Conservation (phyloP, 1,140 invertebrate species). For the Anadara kagoshimensis region DNA sequence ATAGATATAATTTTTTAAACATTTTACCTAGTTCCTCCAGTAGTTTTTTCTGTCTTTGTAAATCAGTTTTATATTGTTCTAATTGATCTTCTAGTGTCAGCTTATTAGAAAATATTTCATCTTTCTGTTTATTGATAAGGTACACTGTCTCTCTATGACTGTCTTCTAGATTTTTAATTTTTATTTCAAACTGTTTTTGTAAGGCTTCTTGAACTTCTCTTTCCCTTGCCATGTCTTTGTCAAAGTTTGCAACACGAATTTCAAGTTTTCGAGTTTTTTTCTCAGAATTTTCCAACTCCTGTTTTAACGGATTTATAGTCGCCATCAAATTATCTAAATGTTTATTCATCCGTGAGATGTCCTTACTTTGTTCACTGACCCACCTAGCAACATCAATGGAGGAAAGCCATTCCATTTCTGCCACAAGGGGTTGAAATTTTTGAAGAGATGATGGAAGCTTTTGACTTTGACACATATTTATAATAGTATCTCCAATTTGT, state of each 20-base stretch:
- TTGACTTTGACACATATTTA: conserved; percentile 64
- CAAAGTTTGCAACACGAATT: conserved; percentile 54
- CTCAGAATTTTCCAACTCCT: conserved; percentile 52
- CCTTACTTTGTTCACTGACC: conserved; percentile 69
- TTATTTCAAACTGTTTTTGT: conserved; percentile 64
- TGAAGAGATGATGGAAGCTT: conserved; percentile 65
- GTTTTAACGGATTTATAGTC: conserved; percentile 61
- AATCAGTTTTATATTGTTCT: conserved; percentile 41
- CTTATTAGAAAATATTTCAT: conserved; percentile 40
- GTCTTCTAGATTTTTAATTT: conserved; percentile 55
- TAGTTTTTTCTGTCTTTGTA: conserved; percentile 52
- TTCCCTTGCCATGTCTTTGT: conserved; percentile 62
- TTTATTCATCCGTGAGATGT: conserved; percentile 65
- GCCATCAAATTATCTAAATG: conserved; percentile 56
- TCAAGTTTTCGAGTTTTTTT: conserved; percentile 59
- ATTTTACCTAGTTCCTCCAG: conserved; percentile 56
- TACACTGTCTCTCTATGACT: conserved; percentile 46
- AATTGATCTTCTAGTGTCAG: conserved; percentile 46
- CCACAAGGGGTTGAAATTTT: conserved; percentile 59
- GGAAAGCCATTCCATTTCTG: conserved; percentile 63
- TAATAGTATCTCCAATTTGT: conserved; percentile 58
- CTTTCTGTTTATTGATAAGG: conserved; percentile 42
- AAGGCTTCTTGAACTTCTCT: conserved; percentile 56
- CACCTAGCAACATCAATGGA: conserved; percentile 67
- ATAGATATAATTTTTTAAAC: too few relatives aligned